phyloP scores from a whole-genome alignment of 2,113 vertebrate genomes.

The Chionodraco myersi region DNA sequence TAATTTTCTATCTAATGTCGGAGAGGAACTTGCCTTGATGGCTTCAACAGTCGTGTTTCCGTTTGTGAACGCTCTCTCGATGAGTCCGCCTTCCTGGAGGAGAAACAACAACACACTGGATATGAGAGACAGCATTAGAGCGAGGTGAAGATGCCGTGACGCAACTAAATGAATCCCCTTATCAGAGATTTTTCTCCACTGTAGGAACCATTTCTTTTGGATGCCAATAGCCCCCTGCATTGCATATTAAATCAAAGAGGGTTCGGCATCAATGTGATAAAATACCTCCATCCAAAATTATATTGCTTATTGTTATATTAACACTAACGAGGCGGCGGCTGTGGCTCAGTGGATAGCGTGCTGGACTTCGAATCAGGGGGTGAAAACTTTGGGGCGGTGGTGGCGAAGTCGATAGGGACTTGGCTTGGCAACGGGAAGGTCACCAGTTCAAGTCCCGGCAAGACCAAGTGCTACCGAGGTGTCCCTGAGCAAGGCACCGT shows the following conservation, averaged over 20 bases:
- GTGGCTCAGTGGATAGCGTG: no score
- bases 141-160: background rate
- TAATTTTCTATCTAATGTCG: background rate
- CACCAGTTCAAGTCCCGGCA: no score
- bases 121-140: background rate
- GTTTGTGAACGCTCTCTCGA: background rate
- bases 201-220: background rate
- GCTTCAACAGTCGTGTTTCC: constrained; percentile 27
- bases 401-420: no score
- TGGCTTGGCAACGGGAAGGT: no score
- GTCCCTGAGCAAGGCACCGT: no score
- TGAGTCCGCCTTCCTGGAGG: constrained; percentile 26
- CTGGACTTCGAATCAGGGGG: no score
- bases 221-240: background rate
- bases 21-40: constrained; percentile 31
- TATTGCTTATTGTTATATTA: no score
- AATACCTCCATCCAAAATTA: no score
- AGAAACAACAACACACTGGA: constrained; percentile 3
- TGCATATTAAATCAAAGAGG: background rate
- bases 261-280: background rate
- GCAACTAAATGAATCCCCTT: no score
- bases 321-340: no score
- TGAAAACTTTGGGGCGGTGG: no score
- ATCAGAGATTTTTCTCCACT: background rate
- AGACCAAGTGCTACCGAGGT: no score